Conservation (phyloP, 2,888 invertebrate genomes). For the Acrocyrtus sp. region DNA sequence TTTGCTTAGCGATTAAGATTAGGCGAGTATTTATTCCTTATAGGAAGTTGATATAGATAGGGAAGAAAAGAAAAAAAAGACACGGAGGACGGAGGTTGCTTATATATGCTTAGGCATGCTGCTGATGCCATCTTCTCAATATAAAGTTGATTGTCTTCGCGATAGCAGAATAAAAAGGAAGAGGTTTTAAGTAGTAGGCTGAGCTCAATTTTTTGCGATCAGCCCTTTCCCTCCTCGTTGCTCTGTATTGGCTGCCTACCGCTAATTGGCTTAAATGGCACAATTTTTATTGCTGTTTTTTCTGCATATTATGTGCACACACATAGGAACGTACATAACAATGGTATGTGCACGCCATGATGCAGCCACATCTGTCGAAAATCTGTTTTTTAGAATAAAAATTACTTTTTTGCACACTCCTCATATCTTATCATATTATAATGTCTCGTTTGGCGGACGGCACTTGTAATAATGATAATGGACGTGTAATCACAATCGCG, state of each 20-base stretch:
- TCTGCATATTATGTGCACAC: constrained; percentile 6
- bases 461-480: too few relatives aligned
- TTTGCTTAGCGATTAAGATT: constrained; percentile 47
- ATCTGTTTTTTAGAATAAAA: constrained; percentile 8
- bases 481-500: constrained; percentile 18
- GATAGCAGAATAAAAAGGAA: constrained; percentile 16
- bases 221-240: constrained; percentile 20
- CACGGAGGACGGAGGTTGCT: too few relatives aligned
- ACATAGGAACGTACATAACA: too few relatives aligned
- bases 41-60: too few relatives aligned
- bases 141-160: constrained; percentile 41
- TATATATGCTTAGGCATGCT: too few relatives aligned
- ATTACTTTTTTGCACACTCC: constrained; percentile 23
- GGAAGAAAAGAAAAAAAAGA: too few relatives aligned
- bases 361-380: too few relatives aligned
- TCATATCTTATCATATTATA: too few relatives aligned
- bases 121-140: too few relatives aligned
- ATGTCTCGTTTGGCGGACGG: too few relatives aligned
- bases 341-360: too few relatives aligned
- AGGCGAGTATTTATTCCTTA: constrained; percentile 37
- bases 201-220: constrained; percentile 19
- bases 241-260: constrained; percentile 48
- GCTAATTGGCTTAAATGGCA: constrained; percentile 53
- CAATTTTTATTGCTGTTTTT: constrained; percentile 27
- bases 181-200: constrained; percentile 15